Conservation (phyloP, 2,113 vertebrate genomes). For the Hiodon tergisus region DNA sequence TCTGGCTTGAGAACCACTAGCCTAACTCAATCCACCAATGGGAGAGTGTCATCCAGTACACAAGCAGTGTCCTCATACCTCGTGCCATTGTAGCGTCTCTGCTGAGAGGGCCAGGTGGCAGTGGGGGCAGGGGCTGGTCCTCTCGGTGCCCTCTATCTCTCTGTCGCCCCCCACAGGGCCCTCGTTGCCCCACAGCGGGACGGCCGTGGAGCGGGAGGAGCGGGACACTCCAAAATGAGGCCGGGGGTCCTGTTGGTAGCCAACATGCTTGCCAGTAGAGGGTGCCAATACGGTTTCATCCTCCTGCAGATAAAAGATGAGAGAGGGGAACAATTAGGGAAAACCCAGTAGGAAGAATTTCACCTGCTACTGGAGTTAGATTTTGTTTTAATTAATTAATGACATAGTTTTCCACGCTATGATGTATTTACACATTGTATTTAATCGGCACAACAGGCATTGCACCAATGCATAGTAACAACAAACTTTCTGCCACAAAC, state of each 20-base stretch:
- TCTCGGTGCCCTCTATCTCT: constrained; percentile 37
- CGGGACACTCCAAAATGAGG: constrained; percentile 67
- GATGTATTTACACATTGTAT: background rate
- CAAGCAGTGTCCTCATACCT: constrained; percentile 44
- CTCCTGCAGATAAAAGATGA: constrained; percentile 36
- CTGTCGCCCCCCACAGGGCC: constrained; percentile 48
- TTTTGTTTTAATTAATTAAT: too few species aligned
- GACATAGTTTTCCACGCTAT: too few species aligned
- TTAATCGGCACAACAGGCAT: too few species aligned
- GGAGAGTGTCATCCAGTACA: background rate
- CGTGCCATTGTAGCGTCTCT: constrained; percentile 66
- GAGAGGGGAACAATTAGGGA: constrained; percentile 8
- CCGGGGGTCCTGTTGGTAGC: constrained; percentile 64
- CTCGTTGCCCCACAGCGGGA: constrained; percentile 62
- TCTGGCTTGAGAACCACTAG: too few species aligned
- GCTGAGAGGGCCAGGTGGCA: constrained; percentile 58
- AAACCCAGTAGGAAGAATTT: too few species aligned
- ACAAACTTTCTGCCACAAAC: background rate
- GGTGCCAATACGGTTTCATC: constrained; percentile 33
- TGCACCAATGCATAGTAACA: background rate
- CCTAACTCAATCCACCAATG: background rate
- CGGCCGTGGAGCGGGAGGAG: constrained; percentile 60
- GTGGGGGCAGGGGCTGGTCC: constrained; percentile 59
- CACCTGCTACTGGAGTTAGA: background rate
- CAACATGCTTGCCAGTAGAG: constrained; percentile 48